Conservation (phyloP, 2,888 invertebrate genomes). For the Spisula solida region DNA sequence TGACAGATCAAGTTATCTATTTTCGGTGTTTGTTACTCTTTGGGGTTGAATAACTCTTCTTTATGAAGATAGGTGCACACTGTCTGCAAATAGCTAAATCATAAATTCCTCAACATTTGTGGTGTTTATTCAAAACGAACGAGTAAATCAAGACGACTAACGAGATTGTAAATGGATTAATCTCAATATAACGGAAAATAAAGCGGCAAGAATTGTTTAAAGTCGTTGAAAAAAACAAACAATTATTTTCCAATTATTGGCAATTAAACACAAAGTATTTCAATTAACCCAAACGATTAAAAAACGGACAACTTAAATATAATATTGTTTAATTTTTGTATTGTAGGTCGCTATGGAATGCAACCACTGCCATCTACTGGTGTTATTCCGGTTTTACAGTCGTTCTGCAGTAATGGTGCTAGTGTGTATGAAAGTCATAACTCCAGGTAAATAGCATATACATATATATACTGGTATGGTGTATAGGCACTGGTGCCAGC, state of each 20-base stretch:
- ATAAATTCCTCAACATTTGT: too few species aligned
- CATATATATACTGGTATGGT: too few species aligned
- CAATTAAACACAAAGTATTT: too few species aligned
- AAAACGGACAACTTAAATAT: too few species aligned
- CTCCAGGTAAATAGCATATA: conserved; percentile 21
- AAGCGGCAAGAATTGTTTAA: not conserved
- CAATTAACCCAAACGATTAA: not conserved
- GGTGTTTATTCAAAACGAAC: too few species aligned
- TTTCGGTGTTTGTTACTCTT: not conserved
- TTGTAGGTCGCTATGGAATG: conserved; percentile 49
- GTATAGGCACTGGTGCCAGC: too few species aligned
- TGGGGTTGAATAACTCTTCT: not conserved
- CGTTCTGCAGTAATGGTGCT: conserved; percentile 46
- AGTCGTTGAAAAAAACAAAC: not conserved
- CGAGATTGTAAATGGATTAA: too few species aligned
- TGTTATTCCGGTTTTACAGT: conserved; percentile 60
- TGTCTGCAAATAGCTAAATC: not conserved
- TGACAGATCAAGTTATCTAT: not conserved
- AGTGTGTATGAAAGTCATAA: conserved; percentile 22
- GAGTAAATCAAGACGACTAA: too few species aligned
- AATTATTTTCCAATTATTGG: not conserved
- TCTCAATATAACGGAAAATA: not conserved
- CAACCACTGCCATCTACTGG: conserved; percentile 63
- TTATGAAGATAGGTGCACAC: not conserved
- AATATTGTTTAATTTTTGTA: not conserved